These are phyloP conservation scores for Patella pellucida DNA, from an alignment of 2,888 invertebrate genomes.

Conservation along the genomic window DNA sequence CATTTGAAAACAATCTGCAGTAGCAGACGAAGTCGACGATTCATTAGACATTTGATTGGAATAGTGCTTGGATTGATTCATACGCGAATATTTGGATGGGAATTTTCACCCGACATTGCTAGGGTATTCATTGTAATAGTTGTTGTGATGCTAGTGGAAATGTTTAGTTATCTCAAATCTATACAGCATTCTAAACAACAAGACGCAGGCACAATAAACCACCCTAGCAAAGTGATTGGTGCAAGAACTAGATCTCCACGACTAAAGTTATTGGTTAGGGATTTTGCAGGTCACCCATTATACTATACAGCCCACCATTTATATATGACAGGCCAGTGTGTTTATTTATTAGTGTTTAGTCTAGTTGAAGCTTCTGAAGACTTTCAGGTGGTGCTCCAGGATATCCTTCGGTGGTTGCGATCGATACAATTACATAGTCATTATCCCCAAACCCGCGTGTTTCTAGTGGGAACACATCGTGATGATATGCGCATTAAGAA, in stretches of 20 bases:
- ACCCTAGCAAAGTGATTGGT: constrained; percentile 24
- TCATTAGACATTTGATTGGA: constrained; percentile 35
- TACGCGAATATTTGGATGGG: constrained; percentile 34
- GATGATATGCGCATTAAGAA: constrained; percentile 31
- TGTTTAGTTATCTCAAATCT: constrained; percentile 18
- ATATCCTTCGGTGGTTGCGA: constrained; percentile 42
- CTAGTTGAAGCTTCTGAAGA: constrained; percentile 40
- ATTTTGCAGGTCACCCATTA: constrained; percentile 46
- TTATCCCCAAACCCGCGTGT: constrained; percentile 35
- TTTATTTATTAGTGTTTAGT: constrained; percentile 44
- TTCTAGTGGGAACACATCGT: constrained; percentile 44
- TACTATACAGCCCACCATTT: constrained; percentile 47
- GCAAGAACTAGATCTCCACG: constrained; percentile 24
- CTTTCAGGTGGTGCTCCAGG: constrained; percentile 29
- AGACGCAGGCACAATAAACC: neutral
- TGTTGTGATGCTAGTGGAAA: constrained; percentile 21
- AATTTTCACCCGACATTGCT: constrained; percentile 7
- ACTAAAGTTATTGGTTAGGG: constrained; percentile 41
- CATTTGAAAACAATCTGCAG: constrained; percentile 28
- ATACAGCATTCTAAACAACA: neutral
- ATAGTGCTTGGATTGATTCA: constrained; percentile 36
- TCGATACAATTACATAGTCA: constrained; percentile 42
- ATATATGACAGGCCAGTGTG: constrained; percentile 45
- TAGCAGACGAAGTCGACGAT: constrained; percentile 25
- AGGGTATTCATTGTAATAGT: constrained; percentile 10